These are phyloP conservation scores for Blera fallax DNA, from an alignment of 2,888 invertebrate genomes.

Conservation along the genomic window DNA sequence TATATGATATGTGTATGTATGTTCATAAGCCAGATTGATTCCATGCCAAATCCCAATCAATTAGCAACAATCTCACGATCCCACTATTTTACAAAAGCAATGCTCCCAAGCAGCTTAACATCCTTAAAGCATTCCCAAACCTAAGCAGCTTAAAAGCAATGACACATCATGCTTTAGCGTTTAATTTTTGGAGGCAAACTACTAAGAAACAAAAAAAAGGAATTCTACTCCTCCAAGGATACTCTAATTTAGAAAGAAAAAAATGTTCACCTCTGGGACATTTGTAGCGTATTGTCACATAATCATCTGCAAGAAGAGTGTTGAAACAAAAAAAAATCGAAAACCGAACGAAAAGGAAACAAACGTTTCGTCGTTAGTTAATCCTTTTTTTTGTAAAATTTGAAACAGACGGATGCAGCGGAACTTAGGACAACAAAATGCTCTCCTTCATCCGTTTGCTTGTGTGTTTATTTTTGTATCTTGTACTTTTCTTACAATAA, in stretches of 20 bases:
- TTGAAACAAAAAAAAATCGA: conserved; percentile 20
- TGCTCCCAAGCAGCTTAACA: not conserved
- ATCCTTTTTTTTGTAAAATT: conserved; percentile 21
- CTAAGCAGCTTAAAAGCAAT: conserved; percentile 8
- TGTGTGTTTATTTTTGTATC: conserved; percentile 13
- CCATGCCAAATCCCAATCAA: conserved; percentile 22
- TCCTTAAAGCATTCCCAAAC: conserved; percentile 15
- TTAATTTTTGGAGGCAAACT: conserved; percentile 25
- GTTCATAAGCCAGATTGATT: not conserved
- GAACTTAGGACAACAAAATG: conserved; percentile 14
- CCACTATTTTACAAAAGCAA: not conserved
- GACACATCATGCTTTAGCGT: conserved; percentile 33
- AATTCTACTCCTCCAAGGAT: conserved; percentile 32
- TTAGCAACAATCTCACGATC: not conserved
- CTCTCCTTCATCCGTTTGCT: conserved; percentile 23
- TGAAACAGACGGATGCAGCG: conserved; percentile 24
- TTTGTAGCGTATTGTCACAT: conserved; percentile 95
- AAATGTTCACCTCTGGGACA: conserved; percentile 89
- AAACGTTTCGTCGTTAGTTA: conserved; percentile 41
- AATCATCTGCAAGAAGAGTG: conserved; percentile 91
- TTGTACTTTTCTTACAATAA: conserved; percentile 30
- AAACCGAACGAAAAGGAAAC: conserved; percentile 35
- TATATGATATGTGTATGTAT: not conserved
- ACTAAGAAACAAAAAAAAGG: conserved; percentile 14
- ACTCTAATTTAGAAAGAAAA: conserved; percentile 12